Evolutionary conservation across 2,888 invertebrate genomes (phyloP).

Genomic region (Malachius bipustulatus): DNA sequence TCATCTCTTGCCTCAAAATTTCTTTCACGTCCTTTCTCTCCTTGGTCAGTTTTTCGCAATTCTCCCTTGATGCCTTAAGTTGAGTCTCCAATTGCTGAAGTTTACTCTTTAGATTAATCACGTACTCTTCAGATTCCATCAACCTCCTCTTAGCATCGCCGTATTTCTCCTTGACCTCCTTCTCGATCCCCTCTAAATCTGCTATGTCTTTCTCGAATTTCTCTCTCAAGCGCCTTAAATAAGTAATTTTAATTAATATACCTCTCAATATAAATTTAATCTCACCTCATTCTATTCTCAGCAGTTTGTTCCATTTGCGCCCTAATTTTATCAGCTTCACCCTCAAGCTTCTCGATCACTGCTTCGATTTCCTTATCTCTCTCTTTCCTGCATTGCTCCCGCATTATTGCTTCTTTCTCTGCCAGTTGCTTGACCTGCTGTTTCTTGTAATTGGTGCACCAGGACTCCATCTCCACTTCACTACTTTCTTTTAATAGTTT

Average conservation of each 20-base stretch:
- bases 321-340: slow-evolving; percentile 49
- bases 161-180: slow-evolving; percentile 52
- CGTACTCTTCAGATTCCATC: slow-evolving; percentile 50
- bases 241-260: background rate
- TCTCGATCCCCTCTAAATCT: slow-evolving; percentile 54
- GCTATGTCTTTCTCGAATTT: slow-evolving; percentile 63
- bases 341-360: slow-evolving; percentile 56
- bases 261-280: background rate
- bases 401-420: slow-evolving; percentile 54
- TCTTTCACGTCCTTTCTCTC: slow-evolving; percentile 47
- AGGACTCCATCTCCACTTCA: slow-evolving; percentile 50
- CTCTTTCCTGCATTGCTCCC: slow-evolving; percentile 58
- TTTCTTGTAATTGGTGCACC: slow-evolving; percentile 48
- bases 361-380: slow-evolving; percentile 68
- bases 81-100: slow-evolving; percentile 55
- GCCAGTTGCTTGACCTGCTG: slow-evolving; percentile 49
- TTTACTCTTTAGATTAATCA: slow-evolving; percentile 45
- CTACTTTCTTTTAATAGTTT: slow-evolving; percentile 48
- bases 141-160: slow-evolving; percentile 53
- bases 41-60: slow-evolving; percentile 40
- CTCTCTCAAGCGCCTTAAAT: slow-evolving; percentile 57
- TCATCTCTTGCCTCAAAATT: slow-evolving; percentile 50
- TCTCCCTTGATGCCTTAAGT: slow-evolving; percentile 51
- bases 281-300: slow-evolving; percentile 38
- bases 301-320: slow-evolving; percentile 49